phyloP scores from a whole-genome alignment of 2,888 invertebrate genomes.

The Cryptosula pallasiana region DNA sequence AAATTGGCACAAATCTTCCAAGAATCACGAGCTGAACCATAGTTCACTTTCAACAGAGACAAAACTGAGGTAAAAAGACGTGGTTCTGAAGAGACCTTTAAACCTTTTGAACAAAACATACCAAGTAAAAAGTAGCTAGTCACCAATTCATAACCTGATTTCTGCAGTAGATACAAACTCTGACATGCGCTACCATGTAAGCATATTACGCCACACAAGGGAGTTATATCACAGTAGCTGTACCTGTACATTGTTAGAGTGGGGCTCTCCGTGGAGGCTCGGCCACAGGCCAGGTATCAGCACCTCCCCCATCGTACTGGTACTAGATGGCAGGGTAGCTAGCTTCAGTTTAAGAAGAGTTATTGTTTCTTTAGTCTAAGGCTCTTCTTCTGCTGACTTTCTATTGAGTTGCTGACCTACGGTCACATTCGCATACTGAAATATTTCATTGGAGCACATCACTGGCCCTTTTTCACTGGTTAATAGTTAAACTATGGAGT shows the following conservation, averaged over 20 bases:
- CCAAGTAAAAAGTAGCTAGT: too few relatives aligned
- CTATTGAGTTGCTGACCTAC: neutral
- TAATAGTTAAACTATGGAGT: neutral
- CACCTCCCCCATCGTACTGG: neutral
- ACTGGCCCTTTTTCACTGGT: neutral
- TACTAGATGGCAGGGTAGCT: neutral
- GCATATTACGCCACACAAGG: too few relatives aligned
- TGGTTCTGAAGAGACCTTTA: too few relatives aligned
- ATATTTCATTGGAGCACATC: neutral
- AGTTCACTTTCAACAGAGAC: too few relatives aligned
- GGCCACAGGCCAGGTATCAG: neutral
- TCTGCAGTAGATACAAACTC: too few relatives aligned
- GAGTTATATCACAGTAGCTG: too few relatives aligned
- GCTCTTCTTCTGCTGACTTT: neutral
- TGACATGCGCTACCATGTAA: too few relatives aligned
- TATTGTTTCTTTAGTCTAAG: neutral
- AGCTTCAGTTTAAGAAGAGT: neutral
- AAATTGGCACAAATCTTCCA: too few relatives aligned
- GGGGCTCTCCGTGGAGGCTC: neutral
- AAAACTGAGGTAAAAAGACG: too few relatives aligned
- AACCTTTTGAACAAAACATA: too few relatives aligned
- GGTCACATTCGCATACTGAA: neutral
- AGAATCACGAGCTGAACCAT: too few relatives aligned
- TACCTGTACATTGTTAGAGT: neutral
- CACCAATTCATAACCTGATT: too few relatives aligned